Conservation (phyloP, 2,888 invertebrate genomes). For the Sipha maydis region DNA sequence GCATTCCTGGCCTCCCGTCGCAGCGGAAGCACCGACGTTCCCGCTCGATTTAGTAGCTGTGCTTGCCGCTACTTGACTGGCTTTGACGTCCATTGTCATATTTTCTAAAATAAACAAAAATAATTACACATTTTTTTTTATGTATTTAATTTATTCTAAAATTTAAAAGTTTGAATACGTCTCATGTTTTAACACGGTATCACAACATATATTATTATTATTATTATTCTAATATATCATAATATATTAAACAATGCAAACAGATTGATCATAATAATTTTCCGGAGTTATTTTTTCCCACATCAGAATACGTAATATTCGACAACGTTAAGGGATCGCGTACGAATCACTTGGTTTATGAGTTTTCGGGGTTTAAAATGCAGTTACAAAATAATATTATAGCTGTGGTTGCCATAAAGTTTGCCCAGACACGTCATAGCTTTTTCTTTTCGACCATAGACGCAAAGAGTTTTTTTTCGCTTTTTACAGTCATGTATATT, state of each 20-base stretch:
- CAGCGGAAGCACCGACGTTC: conserved; percentile 68
- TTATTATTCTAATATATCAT: too few relatives aligned
- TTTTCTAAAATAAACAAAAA: conserved; percentile 14
- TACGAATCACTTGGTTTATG: conserved; percentile 45
- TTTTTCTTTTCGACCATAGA: conserved; percentile 14
- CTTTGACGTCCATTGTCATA: conserved; percentile 91
- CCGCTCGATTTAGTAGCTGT: conserved; percentile 70
- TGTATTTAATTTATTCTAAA: too few relatives aligned
- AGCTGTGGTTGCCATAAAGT: conserved; percentile 57
- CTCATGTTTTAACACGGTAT: too few relatives aligned
- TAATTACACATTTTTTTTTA: too few relatives aligned
- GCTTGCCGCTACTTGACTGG: conserved; percentile 71
- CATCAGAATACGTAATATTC: conserved; percentile 9
- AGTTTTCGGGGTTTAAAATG: conserved; percentile 52
- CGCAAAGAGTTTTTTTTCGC: conserved; percentile 33
- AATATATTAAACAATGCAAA: too few relatives aligned
- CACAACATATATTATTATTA: too few relatives aligned
- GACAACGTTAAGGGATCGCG: conserved; percentile 13
- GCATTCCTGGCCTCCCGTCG: conserved; percentile 78
- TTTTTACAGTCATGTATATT: conserved; percentile 36
- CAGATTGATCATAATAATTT: background rate
- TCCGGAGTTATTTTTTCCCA: background rate
- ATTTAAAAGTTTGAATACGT: too few relatives aligned
- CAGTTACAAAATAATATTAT: conserved; percentile 44
- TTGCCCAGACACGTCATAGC: conserved; percentile 26